These are phyloP conservation scores for Elysia chlorotica DNA, from an alignment of 1,140 invertebrate genomes.

Conservation along the genomic window DNA sequence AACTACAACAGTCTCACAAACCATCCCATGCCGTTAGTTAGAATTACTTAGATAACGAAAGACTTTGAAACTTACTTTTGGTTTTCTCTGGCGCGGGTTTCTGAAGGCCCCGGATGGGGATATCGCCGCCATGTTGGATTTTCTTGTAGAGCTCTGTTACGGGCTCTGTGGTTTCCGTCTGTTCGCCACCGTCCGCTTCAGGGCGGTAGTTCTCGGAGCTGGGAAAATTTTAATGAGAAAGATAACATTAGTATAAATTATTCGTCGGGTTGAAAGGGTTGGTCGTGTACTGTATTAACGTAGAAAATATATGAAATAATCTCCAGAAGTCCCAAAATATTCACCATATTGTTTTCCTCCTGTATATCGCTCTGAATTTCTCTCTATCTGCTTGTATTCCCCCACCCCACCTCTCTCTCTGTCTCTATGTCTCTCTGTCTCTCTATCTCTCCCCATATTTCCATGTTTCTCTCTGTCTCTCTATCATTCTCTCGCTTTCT, in stretches of 20 bases:
- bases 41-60: too few species aligned
- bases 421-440: not conserved
- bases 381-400: too few species aligned
- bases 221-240: too few species aligned
- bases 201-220: constrained; percentile 24
- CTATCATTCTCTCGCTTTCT: not conserved
- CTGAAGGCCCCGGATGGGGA: constrained; percentile 53
- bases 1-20: too few species aligned
- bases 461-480: not conserved
- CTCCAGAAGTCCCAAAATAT: too few species aligned
- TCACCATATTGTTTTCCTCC: too few species aligned
- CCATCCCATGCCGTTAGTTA: too few species aligned
- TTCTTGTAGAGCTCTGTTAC: constrained; percentile 81
- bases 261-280: too few species aligned
- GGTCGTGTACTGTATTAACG: too few species aligned
- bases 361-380: too few species aligned
- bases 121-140: constrained; percentile 88
- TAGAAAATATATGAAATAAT: too few species aligned
- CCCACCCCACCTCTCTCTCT: constrained; percentile 1
- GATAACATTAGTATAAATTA: too few species aligned
- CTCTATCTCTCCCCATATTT: not conserved
- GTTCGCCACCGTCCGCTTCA: constrained; percentile 23
- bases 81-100: constrained; percentile 77
- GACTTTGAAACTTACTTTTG: constrained; percentile 51
- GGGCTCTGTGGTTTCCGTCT: constrained; percentile 72